Evolutionary conservation across 2,113 vertebrate genomes (phyloP).

Genomic region (Megaptera novaeangliae): DNA sequence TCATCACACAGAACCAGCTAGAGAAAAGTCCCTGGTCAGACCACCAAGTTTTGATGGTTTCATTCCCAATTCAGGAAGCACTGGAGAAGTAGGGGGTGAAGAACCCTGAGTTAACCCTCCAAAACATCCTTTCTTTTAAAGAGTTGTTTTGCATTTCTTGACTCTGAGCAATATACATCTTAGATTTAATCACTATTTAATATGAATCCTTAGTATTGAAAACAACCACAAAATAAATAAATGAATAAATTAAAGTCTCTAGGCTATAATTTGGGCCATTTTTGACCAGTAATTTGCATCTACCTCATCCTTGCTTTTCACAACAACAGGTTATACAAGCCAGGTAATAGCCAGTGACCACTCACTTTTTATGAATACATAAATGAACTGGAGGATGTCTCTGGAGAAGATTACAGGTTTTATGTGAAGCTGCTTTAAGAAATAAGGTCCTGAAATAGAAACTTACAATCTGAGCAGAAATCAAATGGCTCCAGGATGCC

Average conservation of each 20-base stretch:
- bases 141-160: neutral
- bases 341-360: conserved; percentile 19
- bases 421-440: conserved; percentile 5
- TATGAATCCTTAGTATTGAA: neutral
- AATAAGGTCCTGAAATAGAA: conserved; percentile 60
- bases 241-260: conserved; percentile 8
- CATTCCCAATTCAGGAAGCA: neutral
- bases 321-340: conserved; percentile 29
- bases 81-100: neutral
- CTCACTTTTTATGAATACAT: conserved; percentile 43
- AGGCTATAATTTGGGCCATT: neutral
- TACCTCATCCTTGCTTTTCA: conserved; percentile 28
- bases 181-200: conserved; percentile 43
- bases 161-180: conserved; percentile 20
- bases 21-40: neutral
- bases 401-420: conserved; percentile 61
- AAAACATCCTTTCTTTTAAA: neutral
- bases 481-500: conserved; percentile 26
- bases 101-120: neutral
- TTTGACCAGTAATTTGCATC: conserved; percentile 42
- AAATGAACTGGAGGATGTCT: conserved; percentile 39
- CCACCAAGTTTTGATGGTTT: neutral
- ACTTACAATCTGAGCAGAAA: conserved; percentile 49
- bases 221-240: conserved; percentile 52
- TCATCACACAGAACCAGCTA: neutral